Percentiles rank a stretch among this genome's conserved stretches.
These are phyloP conservation scores for Erythrolamprus reginae DNA, from an alignment of 2,113 vertebrate genomes.

Conservation along the genomic window DNA sequence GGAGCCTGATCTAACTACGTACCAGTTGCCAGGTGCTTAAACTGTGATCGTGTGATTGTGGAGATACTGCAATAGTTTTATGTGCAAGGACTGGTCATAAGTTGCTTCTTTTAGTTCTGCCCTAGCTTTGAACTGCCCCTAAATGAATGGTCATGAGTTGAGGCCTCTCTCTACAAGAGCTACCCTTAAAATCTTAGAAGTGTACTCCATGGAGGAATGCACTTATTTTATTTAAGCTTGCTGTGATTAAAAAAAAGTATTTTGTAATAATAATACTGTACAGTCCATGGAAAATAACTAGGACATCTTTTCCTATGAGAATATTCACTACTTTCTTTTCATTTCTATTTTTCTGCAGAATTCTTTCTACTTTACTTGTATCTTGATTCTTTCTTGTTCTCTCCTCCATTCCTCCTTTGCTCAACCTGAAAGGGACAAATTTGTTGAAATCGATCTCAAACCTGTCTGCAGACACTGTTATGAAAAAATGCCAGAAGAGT, in stretches of 20 bases:
- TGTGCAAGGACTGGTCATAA: background rate
- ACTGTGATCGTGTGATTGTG: background rate
- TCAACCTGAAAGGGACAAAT: conserved; percentile 85
- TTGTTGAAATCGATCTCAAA: conserved; percentile 98
- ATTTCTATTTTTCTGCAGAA: conserved; percentile 37
- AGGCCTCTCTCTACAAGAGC: background rate
- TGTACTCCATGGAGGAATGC: background rate
- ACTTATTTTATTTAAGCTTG: background rate
- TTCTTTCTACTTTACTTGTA: conserved; percentile 40
- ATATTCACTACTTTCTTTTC: conserved; percentile 18
- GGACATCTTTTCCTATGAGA: conserved; percentile 8
- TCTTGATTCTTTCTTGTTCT: conserved; percentile 60
- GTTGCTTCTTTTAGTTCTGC: background rate
- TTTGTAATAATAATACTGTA: background rate
- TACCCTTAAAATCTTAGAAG: background rate
- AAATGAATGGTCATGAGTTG: background rate
- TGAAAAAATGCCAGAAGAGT: conserved; percentile 93
- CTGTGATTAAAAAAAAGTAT: background rate
- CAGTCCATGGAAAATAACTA: background rate
- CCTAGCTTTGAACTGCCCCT: background rate
- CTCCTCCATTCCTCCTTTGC: conserved; percentile 60
- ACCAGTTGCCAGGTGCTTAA: background rate
- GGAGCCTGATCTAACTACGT: background rate
- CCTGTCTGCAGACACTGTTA: conserved; percentile 98
- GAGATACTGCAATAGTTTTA: background rate